A percentile compares a stretch with the other conserved stretches of the same genome.
phyloP scores from a whole-genome alignment of 92 coral and sea anemone species.

The Siderastrea siderea region DNA sequence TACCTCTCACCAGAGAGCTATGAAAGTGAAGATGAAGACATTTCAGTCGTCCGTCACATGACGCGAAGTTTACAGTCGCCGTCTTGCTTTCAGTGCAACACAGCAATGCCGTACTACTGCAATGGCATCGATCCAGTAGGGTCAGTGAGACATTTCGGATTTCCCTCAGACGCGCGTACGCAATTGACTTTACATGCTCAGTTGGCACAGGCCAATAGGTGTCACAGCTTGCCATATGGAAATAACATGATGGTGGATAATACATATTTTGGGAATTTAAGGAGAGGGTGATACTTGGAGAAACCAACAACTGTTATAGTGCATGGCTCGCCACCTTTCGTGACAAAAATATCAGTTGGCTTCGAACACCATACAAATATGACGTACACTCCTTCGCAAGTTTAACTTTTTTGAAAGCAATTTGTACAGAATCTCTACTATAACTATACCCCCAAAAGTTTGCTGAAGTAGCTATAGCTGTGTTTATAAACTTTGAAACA shows the following conservation, averaged over 20 bases:
- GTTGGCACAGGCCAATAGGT: neutral
- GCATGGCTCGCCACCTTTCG: too few relatives aligned
- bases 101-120: constrained; percentile 15
- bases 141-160: constrained; percentile 7
- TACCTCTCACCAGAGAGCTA: neutral
- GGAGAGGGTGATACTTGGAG: neutral
- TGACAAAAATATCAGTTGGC: too few relatives aligned
- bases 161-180: neutral
- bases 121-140: constrained; percentile 4
- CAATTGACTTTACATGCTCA: constrained; percentile 13
- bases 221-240: neutral
- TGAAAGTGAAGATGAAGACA: constrained; percentile 33
- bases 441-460: too few relatives aligned
- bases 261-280: constrained; percentile 1
- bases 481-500: too few relatives aligned
- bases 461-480: too few relatives aligned
- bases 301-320: too few relatives aligned
- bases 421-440: too few relatives aligned
- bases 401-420: too few relatives aligned
- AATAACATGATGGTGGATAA: constrained; percentile 3
- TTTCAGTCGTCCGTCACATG: constrained; percentile 10
- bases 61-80: neutral
- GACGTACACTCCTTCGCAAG: too few relatives aligned
- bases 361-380: too few relatives aligned
- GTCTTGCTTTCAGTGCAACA: constrained; percentile 6